Conservation (phyloP, 53 echinoderm and acorn worm genomes). For the Astropecten irregularis region DNA sequence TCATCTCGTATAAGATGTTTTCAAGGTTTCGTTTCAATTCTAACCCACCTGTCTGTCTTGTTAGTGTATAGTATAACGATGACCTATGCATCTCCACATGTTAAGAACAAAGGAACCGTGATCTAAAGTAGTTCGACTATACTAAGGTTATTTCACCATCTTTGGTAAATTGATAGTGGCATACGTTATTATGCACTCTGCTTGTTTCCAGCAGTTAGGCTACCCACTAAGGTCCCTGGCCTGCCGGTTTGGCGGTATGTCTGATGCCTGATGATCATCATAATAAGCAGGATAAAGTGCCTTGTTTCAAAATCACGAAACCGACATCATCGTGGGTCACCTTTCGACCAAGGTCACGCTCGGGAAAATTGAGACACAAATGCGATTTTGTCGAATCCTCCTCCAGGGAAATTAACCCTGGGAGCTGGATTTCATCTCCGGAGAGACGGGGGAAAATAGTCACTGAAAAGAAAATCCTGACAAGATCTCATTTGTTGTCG, state of each 20-base stretch:
- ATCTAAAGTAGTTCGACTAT: too few species aligned
- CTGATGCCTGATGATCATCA: too few species aligned
- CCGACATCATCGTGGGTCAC: neutral
- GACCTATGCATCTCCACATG: too few species aligned
- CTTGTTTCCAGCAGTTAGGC: neutral
- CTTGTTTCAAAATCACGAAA: neutral
- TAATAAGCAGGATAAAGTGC: neutral
- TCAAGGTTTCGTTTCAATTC: too few species aligned
- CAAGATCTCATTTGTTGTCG: too few species aligned
- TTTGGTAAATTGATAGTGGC: slow-evolving; percentile 1
- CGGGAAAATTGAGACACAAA: neutral
- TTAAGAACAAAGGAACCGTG: too few species aligned
- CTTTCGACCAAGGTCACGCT: neutral
- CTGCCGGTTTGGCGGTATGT: too few species aligned
- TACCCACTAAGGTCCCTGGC: too few species aligned
- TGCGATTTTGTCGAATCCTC: neutral
- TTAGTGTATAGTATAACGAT: too few species aligned
- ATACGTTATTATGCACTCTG: neutral
- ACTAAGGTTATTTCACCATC: too few species aligned
- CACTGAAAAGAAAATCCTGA: neutral
- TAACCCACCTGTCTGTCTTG: too few species aligned
- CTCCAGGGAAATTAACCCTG: neutral
- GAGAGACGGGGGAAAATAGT: neutral
- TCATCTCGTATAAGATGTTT: too few species aligned
- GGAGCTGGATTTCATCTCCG: neutral